Base-by-base conservation (phyloP, 1,140 invertebrate genomes). In the Pseudobourletiella spinata region DNA sequence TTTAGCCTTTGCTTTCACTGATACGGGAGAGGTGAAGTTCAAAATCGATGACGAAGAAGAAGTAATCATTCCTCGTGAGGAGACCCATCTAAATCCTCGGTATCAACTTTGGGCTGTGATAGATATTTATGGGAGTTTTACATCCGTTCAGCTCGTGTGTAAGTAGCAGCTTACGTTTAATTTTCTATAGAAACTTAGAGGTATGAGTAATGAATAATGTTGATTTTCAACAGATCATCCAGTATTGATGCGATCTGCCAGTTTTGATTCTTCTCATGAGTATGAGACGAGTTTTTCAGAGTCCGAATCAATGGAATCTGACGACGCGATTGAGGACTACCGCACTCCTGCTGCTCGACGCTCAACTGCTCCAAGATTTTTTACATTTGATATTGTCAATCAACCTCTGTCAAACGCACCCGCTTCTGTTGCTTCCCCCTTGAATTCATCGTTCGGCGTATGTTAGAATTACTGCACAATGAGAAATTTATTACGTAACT, bases 91-190 rank as follows among this genome's bases (percentile, higher is more conserved):
- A 15, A 25, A 35, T 56, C 6, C 54, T 15, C 6, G 11, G n/a
- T 18, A 32, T 20, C 29, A 3, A n/a, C 20, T 56, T 3, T 56
- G 54, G 54, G 54, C 54, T 32, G 54, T 26, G 18, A n/a, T 56
- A 4, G 54, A 56, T 54, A 22, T 54, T 54, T 54, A 54, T 28
- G 50, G 50, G 30, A 54, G 50, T 54, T 11, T 54, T 54, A 54
- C 6, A 14, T 8, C 50, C 20, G 25, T 54, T 14, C 50, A 54
- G 25, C 50, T 54, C 20, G 50, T 30, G 8, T 54, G 50, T 54
- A 28, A 54, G 50, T 22, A 48, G 14, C n/a, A 39, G 11, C 11
- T 39, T n/a, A 39, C n/a, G n/a, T n/a, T n/a, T 39, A 39, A 11
- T 39, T 39, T n/a, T 39, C 11, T 11, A 39, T n/a, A 39, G 11